Base-by-base conservation (phyloP, 1,140 invertebrate genomes). In the Planococcus citri region DNA sequence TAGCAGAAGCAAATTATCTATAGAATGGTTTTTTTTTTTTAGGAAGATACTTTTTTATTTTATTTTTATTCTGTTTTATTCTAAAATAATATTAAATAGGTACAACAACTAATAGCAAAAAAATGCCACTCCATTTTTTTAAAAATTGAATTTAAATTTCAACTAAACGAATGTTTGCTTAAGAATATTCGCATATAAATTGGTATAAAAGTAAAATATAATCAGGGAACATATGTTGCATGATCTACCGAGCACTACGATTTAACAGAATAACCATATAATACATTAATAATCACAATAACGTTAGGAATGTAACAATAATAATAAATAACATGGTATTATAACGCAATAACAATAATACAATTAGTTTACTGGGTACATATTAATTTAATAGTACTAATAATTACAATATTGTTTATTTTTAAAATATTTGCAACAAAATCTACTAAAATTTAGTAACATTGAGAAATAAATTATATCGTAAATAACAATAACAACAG, bases 141-240 rank as follows among this genome's bases (percentile, higher is more conserved):
- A 37, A 14, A 37, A 14, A 37, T 37, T 37, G 14, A 37, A 37
- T 37, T 51, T 22, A 24, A 64, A 24, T 25, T 24, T 64, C 22
- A 64, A 64, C 25, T 24, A 25, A 2, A 64, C 21, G 60, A 64
- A 64, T 64, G 9, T 64, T 64, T 25, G 10, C 60, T 64, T 64
- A 64, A 64, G 24, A 64, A 64, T 64, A 64, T 20, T 24, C 41
- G 25, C 22, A 17, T 64, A 64, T 64, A 64, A 64, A 64, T 64
- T 64, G 60, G 60, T 64, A 64, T 64, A 64, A 64, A 64, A 64
- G 25, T 64, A 64, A 64, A 25, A 64, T 64, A 64, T 64, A 25
- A 25, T 64, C 25, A 25, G 60, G 60, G 60, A 27, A 64, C 60
- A 27, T 64, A 64, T 24, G 25, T 64, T 64, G 20, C 60, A 24